Conservation (phyloP, 2,888 invertebrate species). For the Eumacrocentrus americanus region DNA sequence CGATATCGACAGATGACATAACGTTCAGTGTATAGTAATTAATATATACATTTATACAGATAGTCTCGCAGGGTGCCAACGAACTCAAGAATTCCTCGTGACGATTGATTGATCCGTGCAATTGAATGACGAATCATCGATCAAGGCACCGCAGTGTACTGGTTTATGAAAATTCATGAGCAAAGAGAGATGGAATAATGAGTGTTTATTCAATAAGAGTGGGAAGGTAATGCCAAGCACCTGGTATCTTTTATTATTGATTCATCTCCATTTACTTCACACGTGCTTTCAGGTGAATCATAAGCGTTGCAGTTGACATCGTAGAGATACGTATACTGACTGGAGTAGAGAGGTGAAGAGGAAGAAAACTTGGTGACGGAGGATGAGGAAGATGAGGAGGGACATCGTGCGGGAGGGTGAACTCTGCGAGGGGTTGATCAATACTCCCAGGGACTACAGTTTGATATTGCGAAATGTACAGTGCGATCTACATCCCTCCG, state of each 20-base stretch:
- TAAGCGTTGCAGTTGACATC: not conserved
- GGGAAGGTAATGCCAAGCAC: conserved; percentile 11
- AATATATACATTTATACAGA: not conserved
- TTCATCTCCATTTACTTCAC: conserved; percentile 15
- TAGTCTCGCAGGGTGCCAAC: no score
- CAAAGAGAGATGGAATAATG: conserved; percentile 3
- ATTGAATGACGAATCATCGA: no score
- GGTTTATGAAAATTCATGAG: conserved; percentile 5
- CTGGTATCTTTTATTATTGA: conserved; percentile 16
- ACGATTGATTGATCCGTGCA: no score
- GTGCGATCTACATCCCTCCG: not conserved
- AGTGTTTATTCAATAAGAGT: conserved; percentile 9
- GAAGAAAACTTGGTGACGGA: not conserved
- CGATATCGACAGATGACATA: not conserved
- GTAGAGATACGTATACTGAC: not conserved
- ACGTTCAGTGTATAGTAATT: not conserved
- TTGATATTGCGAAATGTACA: conserved; percentile 15
- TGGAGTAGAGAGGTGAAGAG: not conserved
- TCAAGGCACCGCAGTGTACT: no score
- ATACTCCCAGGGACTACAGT: conserved; percentile 13
- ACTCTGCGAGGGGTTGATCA: conserved; percentile 8
- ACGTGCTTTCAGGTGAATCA: conserved; percentile 18
- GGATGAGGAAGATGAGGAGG: conserved; percentile 7
- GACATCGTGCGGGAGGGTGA: not conserved
- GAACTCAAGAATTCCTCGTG: no score